Percentiles rank a stretch among this genome's conserved stretches.
phyloP scores from a whole-genome alignment of 2,113 vertebrate species.

The Melospiza melodia region DNA sequence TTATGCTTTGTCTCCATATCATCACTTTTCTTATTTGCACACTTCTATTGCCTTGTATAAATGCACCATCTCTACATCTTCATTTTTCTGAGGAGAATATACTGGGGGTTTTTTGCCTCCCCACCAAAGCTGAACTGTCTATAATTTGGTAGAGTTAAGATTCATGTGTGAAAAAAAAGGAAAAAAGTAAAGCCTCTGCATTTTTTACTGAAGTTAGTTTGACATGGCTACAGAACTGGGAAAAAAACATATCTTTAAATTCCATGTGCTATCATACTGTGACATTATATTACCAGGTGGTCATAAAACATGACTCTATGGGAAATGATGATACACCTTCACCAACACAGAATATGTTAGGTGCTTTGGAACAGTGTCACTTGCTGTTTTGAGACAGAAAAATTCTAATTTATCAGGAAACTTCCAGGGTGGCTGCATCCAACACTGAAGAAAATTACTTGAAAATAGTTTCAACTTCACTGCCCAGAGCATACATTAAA shows the following conservation, averaged over 20 bases:
- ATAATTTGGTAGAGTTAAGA: not conserved
- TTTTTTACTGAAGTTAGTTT: not conserved
- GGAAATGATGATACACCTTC: not conserved
- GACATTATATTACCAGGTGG: not conserved
- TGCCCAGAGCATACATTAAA: constrained; percentile 64
- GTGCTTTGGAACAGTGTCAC: constrained; percentile 4
- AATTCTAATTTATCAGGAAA: constrained; percentile 40
- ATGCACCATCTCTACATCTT: not conserved
- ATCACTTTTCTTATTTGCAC: not conserved
- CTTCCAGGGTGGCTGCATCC: constrained; percentile 41
- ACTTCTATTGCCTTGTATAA: not conserved
- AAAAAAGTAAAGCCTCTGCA: not conserved
- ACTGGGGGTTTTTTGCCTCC: not conserved
- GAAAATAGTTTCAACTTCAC: constrained; percentile 67
- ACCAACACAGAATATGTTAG: not conserved
- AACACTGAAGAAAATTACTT: constrained; percentile 61
- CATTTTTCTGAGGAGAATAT: not conserved
- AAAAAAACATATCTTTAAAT: not conserved
- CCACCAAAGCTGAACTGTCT: not conserved
- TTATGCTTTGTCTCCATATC: not conserved
- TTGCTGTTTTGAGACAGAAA: constrained; percentile 36
- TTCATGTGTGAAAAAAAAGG: not conserved
- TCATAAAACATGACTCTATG: not conserved
- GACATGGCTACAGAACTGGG: not conserved
- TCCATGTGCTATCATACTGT: not conserved